These are phyloP conservation scores for Rana temporaria DNA, from an alignment of 2,113 vertebrate species.

Conservation along the genomic window DNA sequence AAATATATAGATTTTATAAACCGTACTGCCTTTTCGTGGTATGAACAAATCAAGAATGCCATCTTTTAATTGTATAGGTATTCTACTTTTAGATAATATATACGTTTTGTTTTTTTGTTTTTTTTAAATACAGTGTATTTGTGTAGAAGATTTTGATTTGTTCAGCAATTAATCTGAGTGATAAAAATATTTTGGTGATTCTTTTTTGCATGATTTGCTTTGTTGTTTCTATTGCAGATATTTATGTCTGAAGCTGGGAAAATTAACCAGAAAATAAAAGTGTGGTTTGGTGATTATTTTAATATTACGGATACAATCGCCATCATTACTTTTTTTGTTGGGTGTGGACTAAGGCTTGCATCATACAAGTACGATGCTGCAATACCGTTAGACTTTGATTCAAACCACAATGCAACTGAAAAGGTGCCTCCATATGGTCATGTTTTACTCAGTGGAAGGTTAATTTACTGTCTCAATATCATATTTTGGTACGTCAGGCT, in stretches of 20 bases:
- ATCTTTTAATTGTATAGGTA: no score
- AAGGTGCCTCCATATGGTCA: neutral
- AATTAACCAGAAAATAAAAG: slow-evolving; percentile 96
- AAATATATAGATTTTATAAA: no score
- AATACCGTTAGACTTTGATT: slow-evolving; percentile 68
- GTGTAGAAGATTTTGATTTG: no score
- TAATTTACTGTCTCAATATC: slow-evolving; percentile 96
- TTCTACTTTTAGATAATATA: no score
- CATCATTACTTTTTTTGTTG: slow-evolving; percentile 92
- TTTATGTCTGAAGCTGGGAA: slow-evolving; percentile 99
- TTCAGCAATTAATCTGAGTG: no score
- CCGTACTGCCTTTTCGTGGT: no score
- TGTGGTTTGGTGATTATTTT: slow-evolving; percentile 97
- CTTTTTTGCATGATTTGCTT: no score
- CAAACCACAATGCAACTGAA: neutral
- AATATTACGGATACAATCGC: slow-evolving; percentile 95
- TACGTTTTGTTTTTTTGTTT: no score
- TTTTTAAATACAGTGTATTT: no score
- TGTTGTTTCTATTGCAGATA: slow-evolving; percentile 74
- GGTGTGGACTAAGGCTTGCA: slow-evolving; percentile 90
- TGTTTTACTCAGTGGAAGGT: slow-evolving; percentile 84
- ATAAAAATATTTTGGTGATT: no score
- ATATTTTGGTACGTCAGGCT: slow-evolving; percentile 99
- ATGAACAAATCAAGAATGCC: no score
- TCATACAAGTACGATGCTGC: slow-evolving; percentile 72